Conservation (phyloP, 2,888 invertebrate species). For the Drosophila sordidapex region DNA sequence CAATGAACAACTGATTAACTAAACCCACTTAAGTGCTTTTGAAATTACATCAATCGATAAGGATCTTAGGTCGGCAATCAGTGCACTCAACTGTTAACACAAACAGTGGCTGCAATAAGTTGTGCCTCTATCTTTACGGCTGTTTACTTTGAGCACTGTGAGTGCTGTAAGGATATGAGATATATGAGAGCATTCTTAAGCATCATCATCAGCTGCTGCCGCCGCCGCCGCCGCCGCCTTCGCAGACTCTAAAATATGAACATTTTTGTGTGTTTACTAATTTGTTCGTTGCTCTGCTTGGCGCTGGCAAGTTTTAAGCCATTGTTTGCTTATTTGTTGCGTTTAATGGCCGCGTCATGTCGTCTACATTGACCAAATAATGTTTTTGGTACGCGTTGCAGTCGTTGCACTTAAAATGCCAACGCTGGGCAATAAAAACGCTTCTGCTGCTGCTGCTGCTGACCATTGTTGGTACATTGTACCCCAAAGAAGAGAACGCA, state of each 20-base stretch:
- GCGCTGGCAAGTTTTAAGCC: slow-evolving; percentile 32
- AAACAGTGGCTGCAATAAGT: neutral
- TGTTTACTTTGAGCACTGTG: neutral
- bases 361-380: slow-evolving; percentile 81
- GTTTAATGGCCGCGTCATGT: slow-evolving; percentile 79
- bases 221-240: neutral
- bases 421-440: slow-evolving; percentile 82
- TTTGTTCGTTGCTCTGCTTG: slow-evolving; percentile 43
- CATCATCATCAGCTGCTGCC: slow-evolving; percentile 1
- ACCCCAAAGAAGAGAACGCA: slow-evolving; percentile 62
- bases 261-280: slow-evolving; percentile 44
- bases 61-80: neutral
- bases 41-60: neutral
- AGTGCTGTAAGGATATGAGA: neutral
- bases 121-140: neutral
- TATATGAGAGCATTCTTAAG: neutral
- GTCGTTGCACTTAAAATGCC: slow-evolving; percentile 80
- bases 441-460: slow-evolving; percentile 30
- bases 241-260: slow-evolving; percentile 7
- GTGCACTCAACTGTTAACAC: neutral
- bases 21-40: neutral
- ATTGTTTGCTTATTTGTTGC: slow-evolving; percentile 79
- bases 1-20: neutral
- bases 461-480: slow-evolving; percentile 81
- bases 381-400: slow-evolving; percentile 53